Base-by-base conservation (phyloP, 1,140 invertebrate species). In the Lepidurus apus region DNA sequence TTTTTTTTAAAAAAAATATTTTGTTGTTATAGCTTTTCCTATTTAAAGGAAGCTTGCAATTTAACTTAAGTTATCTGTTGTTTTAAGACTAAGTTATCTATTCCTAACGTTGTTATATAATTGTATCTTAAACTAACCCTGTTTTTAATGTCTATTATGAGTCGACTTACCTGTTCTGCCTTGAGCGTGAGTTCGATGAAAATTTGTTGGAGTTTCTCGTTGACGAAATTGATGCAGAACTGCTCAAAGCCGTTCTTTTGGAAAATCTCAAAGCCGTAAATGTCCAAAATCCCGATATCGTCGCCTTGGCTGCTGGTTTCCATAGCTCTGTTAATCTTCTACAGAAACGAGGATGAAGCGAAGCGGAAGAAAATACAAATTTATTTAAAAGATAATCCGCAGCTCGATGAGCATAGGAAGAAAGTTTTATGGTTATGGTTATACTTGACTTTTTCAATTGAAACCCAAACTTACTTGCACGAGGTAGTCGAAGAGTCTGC, bases 191-290 rank as follows among this genome's bases (percentile, higher is more conserved):
- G 84, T 81, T 93, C 91, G 81, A 93, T 92, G 83, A 93, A 93
- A 76, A 93, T 92, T 83, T 92, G 91, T 82, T 93, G 91, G n/a
- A 93, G 85, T 83, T 93, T 92, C 84, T 92, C 91, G 84, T 93
- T 93, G 78, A 96, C 96, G 86, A 95, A 98, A 86, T 98, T 98
- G 79, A 97, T 98, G 87, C 95, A 97, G 84, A 97, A 94, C 85
- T 87, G 42, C 84, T 95, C 93, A 86, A 95, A 95, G 77, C 93
- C 91, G 84, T 91, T 91, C 81, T 87, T 85, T 65, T 87, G 84
- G 82, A 91, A 91, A 75, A 91, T 90, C 84, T 91, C 90, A 84
- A 91, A 91, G 7, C 90, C 90, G 82, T 91, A 91, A 82, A 91
- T 91, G 81, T 91, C 90, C 77, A 91, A 82, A 82, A 91, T 90